phyloP scores from a whole-genome alignment of 1,140 invertebrate species.

The Cotesia typhae region DNA sequence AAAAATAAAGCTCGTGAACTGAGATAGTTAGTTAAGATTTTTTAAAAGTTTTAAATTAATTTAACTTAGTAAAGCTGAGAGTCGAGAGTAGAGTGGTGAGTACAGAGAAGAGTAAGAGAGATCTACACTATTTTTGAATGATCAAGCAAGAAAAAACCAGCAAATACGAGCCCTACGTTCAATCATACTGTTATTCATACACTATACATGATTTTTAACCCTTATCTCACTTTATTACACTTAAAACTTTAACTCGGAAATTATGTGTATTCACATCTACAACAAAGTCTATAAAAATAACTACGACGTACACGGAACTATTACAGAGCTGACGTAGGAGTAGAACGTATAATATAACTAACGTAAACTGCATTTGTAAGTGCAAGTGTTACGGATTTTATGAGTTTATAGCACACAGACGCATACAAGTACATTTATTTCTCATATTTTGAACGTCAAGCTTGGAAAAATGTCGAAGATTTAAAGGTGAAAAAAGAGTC shows the following conservation, averaged over 20 bases:
- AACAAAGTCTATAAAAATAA: background rate
- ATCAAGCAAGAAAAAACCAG: too few species aligned
- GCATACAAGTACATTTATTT: constrained; percentile 3
- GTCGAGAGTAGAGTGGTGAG: background rate
- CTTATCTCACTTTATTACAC: too few species aligned
- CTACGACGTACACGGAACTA: background rate
- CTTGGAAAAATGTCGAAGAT: constrained; percentile 28
- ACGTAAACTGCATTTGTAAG: background rate
- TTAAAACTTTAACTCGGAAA: too few species aligned
- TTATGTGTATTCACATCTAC: too few species aligned
- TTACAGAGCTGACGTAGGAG: too few species aligned
- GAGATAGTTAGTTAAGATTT: background rate
- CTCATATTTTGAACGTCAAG: constrained; percentile 31
- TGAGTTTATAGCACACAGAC: constrained; percentile 7
- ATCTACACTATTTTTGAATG: too few species aligned
- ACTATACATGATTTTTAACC: too few species aligned
- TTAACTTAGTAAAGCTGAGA: constrained; percentile 31
- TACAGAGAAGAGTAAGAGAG: too few species aligned
- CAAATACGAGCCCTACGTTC: background rate
- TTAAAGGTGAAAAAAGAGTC: constrained; percentile 27
- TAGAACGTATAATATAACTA: background rate
- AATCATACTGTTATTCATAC: background rate
- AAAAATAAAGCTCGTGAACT: constrained; percentile 20
- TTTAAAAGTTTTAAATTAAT: constrained; percentile 36
- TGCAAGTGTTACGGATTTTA: constrained; percentile 20